Conservation (phyloP, 2,888 invertebrate genomes). For the Pseudococcus viburni region DNA sequence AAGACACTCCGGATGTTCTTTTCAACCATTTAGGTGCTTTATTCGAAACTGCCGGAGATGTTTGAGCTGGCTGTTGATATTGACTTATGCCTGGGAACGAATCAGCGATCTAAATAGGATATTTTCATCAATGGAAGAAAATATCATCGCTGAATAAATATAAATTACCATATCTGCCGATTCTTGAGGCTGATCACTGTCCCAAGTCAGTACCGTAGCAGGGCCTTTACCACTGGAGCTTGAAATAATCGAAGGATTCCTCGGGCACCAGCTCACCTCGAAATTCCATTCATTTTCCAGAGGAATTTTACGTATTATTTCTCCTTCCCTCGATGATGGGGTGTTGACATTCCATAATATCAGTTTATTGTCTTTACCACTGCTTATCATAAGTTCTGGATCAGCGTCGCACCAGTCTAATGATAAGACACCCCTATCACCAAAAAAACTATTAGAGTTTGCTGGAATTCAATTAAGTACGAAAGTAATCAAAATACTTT, state of each 20-base stretch:
- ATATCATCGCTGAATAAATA: not conserved
- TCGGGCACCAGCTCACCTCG: slow-evolving; percentile 92
- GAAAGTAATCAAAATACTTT: slow-evolving; percentile 71
- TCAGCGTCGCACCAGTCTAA: slow-evolving; percentile 93
- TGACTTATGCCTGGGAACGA: slow-evolving; percentile 84
- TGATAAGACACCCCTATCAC: slow-evolving; percentile 83
- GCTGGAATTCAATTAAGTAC: too few relatives aligned
- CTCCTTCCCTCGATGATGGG: slow-evolving; percentile 76
- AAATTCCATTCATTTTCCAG: slow-evolving; percentile 92
- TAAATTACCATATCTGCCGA: slow-evolving; percentile 51
- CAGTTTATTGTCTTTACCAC: slow-evolving; percentile 92
- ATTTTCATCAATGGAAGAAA: not conserved
- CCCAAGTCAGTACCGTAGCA: slow-evolving; percentile 86
- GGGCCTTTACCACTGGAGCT: slow-evolving; percentile 90
- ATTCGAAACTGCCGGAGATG: slow-evolving; percentile 76
- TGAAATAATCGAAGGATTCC: slow-evolving; percentile 88
- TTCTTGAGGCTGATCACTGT: slow-evolving; percentile 72
- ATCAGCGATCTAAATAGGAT: slow-evolving; percentile 33
- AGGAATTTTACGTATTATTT: slow-evolving; percentile 87
- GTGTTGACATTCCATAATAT: slow-evolving; percentile 96
- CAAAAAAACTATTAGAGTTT: not conserved
- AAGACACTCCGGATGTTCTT: slow-evolving; percentile 83
- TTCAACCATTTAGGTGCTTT: slow-evolving; percentile 88
- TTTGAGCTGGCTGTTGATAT: slow-evolving; percentile 72
- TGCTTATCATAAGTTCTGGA: slow-evolving; percentile 88